These are phyloP conservation scores for Agonopterix heracliana DNA, from an alignment of 2,888 invertebrate genomes.

Conservation along the genomic window DNA sequence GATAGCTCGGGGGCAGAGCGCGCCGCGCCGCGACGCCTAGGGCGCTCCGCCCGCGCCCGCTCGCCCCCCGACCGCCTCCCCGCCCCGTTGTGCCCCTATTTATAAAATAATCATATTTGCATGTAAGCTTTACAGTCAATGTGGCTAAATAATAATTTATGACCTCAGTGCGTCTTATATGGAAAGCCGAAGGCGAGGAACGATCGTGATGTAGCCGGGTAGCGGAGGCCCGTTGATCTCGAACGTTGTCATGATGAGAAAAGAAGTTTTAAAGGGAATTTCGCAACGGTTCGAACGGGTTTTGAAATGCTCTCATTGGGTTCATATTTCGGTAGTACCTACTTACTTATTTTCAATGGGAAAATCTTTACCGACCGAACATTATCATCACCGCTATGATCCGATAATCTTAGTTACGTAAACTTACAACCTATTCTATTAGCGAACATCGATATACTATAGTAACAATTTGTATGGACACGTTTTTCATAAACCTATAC, in stretches of 20 bases:
- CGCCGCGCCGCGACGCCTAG: slow-evolving; percentile 16
- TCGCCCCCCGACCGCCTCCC: slow-evolving; percentile 14
- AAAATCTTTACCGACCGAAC: too few species aligned
- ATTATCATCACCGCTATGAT: too few species aligned
- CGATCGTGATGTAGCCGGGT: slow-evolving; percentile 32
- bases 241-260: slow-evolving; percentile 13
- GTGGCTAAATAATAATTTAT: slow-evolving; percentile 45
- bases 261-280: slow-evolving; percentile 9
- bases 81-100: slow-evolving; percentile 18
- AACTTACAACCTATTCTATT: too few species aligned
- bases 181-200: slow-evolving; percentile 30
- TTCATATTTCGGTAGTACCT: too few species aligned
- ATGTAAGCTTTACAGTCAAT: slow-evolving; percentile 30
- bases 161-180: slow-evolving; percentile 34
- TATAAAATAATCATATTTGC: slow-evolving; percentile 26
- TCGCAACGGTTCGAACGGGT: background rate
- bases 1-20: slow-evolving; percentile 10
- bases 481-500: too few species aligned
- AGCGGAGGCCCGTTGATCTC: slow-evolving; percentile 4
- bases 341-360: too few species aligned
- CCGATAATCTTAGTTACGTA: too few species aligned
- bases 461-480: too few species aligned
- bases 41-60: slow-evolving; percentile 16
- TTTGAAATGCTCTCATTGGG: too few species aligned
- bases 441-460: too few species aligned